Base-by-base conservation (phyloP, 1,140 invertebrate species). In the Monomorium pharaonis region DNA sequence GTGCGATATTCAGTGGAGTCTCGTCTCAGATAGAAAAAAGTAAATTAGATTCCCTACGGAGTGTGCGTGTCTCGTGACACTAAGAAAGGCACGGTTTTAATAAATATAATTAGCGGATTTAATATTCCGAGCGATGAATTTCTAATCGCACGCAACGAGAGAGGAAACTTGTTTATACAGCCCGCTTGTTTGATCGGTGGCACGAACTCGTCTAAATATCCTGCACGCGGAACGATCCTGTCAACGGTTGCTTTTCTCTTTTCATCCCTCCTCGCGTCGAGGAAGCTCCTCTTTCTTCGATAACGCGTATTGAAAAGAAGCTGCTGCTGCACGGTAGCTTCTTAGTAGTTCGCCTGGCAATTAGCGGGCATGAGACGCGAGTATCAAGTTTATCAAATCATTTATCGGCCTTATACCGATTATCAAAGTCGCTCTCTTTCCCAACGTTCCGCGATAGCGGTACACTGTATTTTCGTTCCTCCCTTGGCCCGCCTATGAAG, bases 371-470 rank as follows among this genome's bases (percentile, higher is more conserved):
- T 47, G 62, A 69, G 21, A 70, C 33, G 63, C 18, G 4, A 42
- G 16, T 56, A 81, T 72, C 24, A 81, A 27, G 65, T 56, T 81
- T 56, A 81, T 81, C 49, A 33, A 70, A 81, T 81, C 33, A 69
- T 42, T 81, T 81, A 70, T 70, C 49, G 75, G 27, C 42, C 16
- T 14, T 24, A 42, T 12, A 4, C n/a, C 18, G 24, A 33, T 27
- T 44, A 60, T 72, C 67, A n/a, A 42, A 33, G 18, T 69, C 16
- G 18, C 37, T 42, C 33, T 6, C 30, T 33, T 21, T 33, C n/a
- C n/a, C 24, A n/a, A 49, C 14, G 44, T 33, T 37, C 30, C 21
- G n/a, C 63, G n/a, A 21, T 37, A 44, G 49, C 14, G n/a, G 21
- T 37, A 12, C 24, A 58, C 54, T 54, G 14, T 72, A 54, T 70